These are phyloP conservation scores for Elanus axillaris DNA, from an alignment of 2,113 vertebrate species.

Conservation along the genomic window DNA sequence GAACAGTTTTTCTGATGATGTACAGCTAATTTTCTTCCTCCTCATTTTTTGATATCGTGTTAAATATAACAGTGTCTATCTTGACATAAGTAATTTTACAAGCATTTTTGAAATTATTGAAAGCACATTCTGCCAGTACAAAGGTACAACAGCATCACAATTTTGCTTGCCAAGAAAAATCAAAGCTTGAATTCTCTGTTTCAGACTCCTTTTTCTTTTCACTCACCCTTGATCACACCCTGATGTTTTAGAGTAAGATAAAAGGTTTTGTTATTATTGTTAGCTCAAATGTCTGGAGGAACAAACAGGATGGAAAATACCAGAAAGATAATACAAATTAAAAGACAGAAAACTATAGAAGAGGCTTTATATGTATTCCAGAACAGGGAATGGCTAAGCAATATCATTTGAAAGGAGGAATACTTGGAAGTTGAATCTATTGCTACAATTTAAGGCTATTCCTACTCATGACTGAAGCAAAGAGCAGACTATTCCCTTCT, in stretches of 20 bases:
- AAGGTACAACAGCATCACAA: background rate
- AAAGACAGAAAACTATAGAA: background rate
- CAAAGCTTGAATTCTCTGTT: background rate
- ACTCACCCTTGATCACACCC: background rate
- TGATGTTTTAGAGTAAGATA: background rate
- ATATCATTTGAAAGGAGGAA: background rate
- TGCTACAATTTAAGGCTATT: background rate
- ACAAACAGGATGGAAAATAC: background rate
- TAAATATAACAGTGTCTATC: background rate
- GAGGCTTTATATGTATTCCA: background rate
- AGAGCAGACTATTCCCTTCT: background rate
- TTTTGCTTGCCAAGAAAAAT: background rate
- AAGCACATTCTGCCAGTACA: background rate
- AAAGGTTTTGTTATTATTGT: background rate
- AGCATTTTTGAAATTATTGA: background rate
- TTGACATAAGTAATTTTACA: background rate
- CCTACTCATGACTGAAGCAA: background rate
- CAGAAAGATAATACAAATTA: background rate
- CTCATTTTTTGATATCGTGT: background rate
- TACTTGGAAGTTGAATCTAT: background rate
- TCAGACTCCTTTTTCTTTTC: background rate
- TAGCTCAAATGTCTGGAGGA: background rate
- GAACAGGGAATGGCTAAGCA: background rate
- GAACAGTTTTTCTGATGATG: background rate
- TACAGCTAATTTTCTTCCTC: background rate